A percentile compares a stretch with the other conserved stretches of the same genome.
phyloP scores from a whole-genome alignment of 2,797 vertebrate species.

The Mormyrops boulengeri region DNA sequence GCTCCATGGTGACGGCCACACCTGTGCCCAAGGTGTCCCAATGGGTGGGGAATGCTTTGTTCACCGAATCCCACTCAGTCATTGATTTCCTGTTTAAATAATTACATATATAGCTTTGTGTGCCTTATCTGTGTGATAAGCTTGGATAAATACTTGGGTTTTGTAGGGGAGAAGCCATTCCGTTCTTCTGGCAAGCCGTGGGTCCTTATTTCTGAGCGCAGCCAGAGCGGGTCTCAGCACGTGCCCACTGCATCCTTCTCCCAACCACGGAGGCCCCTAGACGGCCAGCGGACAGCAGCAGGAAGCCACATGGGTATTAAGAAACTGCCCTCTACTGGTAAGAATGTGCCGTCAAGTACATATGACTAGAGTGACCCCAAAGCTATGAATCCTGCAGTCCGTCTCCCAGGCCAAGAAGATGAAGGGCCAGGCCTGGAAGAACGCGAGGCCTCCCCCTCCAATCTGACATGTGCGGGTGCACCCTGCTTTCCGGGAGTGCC shows the following conservation, averaged over 20 bases:
- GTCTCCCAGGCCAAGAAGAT: conserved; percentile 25
- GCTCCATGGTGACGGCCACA: conserved; percentile 56
- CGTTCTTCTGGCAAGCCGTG: conserved; percentile 31
- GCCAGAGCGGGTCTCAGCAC: conserved; percentile 20
- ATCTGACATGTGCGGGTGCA: conserved; percentile 56
- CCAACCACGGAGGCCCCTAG: conserved; percentile 32
- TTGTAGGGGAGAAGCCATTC: conserved; percentile 51
- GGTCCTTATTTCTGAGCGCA: conserved; percentile 33
- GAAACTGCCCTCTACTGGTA: conserved; percentile 28
- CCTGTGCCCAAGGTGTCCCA: conserved; percentile 41
- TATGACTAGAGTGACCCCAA: conserved; percentile 34
- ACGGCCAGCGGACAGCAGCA: conserved; percentile 38
- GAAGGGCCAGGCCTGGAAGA: conserved; percentile 30
- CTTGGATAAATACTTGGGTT: conserved; percentile 41
- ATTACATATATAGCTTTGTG: neutral
- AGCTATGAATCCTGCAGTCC: conserved; percentile 32
- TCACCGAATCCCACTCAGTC: neutral
- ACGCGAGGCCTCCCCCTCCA: conserved; percentile 27
- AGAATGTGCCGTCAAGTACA: conserved; percentile 27
- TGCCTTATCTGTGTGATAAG: neutral
- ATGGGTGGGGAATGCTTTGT: conserved; percentile 37
- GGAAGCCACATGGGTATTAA: conserved; percentile 22
- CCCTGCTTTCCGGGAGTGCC: conserved; percentile 73
- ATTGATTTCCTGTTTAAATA: neutral
- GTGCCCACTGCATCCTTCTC: conserved; percentile 17